Evolutionary conservation across 2,888 invertebrate genomes (phyloP), one percentile per base, ranked within the genome.

Genomic region (Cerastis rubricosa): DNA sequence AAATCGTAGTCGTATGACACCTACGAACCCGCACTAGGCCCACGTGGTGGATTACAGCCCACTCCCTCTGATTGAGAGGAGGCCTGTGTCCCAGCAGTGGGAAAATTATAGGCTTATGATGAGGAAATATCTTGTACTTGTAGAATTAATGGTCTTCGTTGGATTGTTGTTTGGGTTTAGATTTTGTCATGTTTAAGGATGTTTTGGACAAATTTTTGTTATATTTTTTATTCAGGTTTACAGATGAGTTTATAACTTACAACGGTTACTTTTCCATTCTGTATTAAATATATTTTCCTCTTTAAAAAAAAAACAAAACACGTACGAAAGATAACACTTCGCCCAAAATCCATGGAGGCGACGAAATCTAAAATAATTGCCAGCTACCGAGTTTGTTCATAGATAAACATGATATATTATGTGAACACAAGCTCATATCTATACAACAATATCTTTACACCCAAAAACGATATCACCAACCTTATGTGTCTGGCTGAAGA

Each of bases 301-400:
- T 67, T 45, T 25, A 29, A 68, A 61, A n/a, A n/a, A 76, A 64
- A 64, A 25, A 17, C 49, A 76, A 81, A 81, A 76, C 78, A 81
- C 71, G 66, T 79, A 79, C 78, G 54, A 78, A 7, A 80, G 83
- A 86, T 87, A 85, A 86, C 89, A 22, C 69, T 84, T 84, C 88
- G 76, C 75, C 91, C 81, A 87, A 92, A 90, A 90, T 90, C 84
- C 87, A 87, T 76, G 78, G 86, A 81, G 86, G 88, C 89, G 86
- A 91, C 90, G 85, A 91, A 92, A 92, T 92, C 92, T 90, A 91
- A 92, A 91, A 91, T 92, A 92, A 92, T 92, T 92, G 92, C 90
- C 85, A 84, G 92, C 92, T 92, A 92, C 92, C 80, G 90, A 88
- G 91, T 91, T 91, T 87, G 92, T 90, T 88, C 82, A 75, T 79